These are phyloP conservation scores for Candidula unifasciata DNA, from an alignment of 2,888 invertebrate species.

Conservation along the genomic window DNA sequence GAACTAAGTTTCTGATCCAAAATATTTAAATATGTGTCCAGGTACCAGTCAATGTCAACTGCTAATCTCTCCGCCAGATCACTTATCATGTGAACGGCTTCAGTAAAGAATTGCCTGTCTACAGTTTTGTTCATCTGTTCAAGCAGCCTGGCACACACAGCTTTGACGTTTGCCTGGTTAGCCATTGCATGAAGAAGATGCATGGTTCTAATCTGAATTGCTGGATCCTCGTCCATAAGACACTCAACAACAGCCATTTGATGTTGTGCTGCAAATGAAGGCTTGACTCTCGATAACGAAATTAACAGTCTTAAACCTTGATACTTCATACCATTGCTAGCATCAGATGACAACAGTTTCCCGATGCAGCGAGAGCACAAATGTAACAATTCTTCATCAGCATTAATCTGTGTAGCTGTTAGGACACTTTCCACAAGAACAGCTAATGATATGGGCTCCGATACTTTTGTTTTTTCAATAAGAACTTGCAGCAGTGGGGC, in stretches of 20 bases:
- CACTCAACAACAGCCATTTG: slow-evolving; percentile 74
- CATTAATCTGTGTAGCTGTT: slow-evolving; percentile 61
- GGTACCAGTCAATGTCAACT: slow-evolving; percentile 38
- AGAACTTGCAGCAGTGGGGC: slow-evolving; percentile 39
- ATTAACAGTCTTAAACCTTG: slow-evolving; percentile 74
- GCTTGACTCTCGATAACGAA: slow-evolving; percentile 67
- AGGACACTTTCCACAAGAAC: slow-evolving; percentile 74
- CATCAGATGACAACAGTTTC: slow-evolving; percentile 66
- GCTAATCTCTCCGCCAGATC: slow-evolving; percentile 43
- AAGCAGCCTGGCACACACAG: slow-evolving; percentile 51
- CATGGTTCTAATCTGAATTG: slow-evolving; percentile 72
- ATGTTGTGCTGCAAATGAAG: slow-evolving; percentile 71
- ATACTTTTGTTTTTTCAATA: slow-evolving; percentile 45
- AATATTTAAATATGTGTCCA: slow-evolving; percentile 32
- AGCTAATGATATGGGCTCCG: slow-evolving; percentile 54
- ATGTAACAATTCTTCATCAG: slow-evolving; percentile 64
- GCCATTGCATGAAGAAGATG: slow-evolving; percentile 75
- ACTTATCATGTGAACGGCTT: slow-evolving; percentile 39
- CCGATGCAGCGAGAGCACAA: slow-evolving; percentile 67
- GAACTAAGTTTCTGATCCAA: not conserved
- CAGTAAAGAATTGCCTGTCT: slow-evolving; percentile 20
- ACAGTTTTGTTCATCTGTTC: slow-evolving; percentile 36
- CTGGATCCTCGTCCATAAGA: slow-evolving; percentile 72
- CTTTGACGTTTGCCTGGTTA: slow-evolving; percentile 71
- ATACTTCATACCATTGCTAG: slow-evolving; percentile 46